A percentile compares a stretch with the other conserved stretches of the same genome.
Evolutionary conservation across 1,140 invertebrate species (phyloP).

Genomic region (Zaprionus africanus): DNA sequence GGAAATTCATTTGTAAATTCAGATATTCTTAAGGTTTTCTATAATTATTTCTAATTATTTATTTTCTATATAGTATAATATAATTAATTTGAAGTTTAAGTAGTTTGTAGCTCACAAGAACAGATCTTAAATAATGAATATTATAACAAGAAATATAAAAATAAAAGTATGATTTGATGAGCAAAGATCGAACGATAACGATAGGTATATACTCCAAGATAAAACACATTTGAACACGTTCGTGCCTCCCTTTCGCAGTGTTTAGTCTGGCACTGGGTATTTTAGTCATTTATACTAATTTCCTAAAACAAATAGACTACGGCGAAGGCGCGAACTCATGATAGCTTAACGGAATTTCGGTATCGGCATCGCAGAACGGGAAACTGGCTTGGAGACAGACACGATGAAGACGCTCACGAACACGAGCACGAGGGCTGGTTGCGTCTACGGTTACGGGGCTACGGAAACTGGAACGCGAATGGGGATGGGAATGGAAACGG

Average conservation of each 20-base stretch:
- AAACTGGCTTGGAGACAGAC: not conserved
- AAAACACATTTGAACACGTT: not conserved
- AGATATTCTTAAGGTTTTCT: not conserved
- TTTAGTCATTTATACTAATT: constrained; percentile 7
- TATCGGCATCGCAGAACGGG: not conserved
- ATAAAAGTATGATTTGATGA: too few relatives aligned
- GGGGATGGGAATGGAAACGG: constrained; percentile 6
- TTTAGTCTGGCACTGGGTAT: not conserved
- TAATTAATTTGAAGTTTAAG: too few relatives aligned
- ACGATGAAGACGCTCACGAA: not conserved
- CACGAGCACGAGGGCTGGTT: not conserved
- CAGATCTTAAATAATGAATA: too few relatives aligned
- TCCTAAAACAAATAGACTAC: constrained; percentile 4
- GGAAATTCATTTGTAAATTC: not conserved
- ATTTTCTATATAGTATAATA: not conserved
- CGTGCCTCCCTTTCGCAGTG: not conserved
- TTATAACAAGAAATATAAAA: too few relatives aligned
- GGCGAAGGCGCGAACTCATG: not conserved
- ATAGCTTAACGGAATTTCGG: not conserved
- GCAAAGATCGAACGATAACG: too few relatives aligned
- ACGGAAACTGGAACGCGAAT: constrained; percentile 17
- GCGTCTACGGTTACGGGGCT: not conserved
- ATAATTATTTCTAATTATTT: not conserved
- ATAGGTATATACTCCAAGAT: too few relatives aligned
- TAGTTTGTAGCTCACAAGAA: too few relatives aligned